Percentiles rank a stretch among this genome's conserved stretches.
Conservation (phyloP, 2,888 invertebrate genomes). For the Ophion obscuratus region DNA sequence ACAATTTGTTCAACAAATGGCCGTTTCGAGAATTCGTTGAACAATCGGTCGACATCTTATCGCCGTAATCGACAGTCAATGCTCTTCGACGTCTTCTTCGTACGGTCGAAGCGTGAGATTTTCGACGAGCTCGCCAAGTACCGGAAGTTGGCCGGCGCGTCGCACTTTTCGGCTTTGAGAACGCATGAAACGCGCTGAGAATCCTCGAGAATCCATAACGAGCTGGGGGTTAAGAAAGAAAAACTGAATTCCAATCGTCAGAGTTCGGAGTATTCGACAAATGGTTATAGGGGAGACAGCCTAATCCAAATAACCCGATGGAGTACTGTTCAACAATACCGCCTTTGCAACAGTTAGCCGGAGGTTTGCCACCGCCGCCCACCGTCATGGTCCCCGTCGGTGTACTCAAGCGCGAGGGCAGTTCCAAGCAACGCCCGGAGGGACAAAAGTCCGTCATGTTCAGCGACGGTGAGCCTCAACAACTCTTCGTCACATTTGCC, state of each 20-base stretch:
- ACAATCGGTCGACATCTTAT: no score
- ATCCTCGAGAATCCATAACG: slow-evolving; percentile 13
- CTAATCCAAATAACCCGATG: slow-evolving; percentile 94
- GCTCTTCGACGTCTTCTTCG: no score
- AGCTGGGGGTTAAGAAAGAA: slow-evolving; percentile 35
- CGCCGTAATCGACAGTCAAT: no score
- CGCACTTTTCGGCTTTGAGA: background rate
- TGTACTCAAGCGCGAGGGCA: slow-evolving; percentile 90
- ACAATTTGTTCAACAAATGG: no score
- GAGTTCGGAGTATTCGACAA: slow-evolving; percentile 83
- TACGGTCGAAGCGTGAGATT: no score
- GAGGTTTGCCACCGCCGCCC: slow-evolving; percentile 85
- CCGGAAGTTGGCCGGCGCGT: background rate
- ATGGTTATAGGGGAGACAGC: slow-evolving; percentile 85
- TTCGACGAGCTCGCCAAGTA: background rate
- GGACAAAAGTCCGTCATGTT: slow-evolving; percentile 92
- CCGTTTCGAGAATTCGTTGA: no score
- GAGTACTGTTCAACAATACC: slow-evolving; percentile 94
- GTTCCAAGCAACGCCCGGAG: slow-evolving; percentile 83
- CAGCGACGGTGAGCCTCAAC: slow-evolving; percentile 88
- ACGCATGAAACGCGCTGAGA: slow-evolving; percentile 11
- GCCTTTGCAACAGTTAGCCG: slow-evolving; percentile 90
- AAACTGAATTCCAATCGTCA: slow-evolving; percentile 67
- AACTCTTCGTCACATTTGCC: background rate
- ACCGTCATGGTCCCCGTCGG: slow-evolving; percentile 95